Evolutionary conservation across 1,140 invertebrate species (phyloP), one percentile per base, ranked within the genome.

Genomic region (Kradibia gibbosae): DNA sequence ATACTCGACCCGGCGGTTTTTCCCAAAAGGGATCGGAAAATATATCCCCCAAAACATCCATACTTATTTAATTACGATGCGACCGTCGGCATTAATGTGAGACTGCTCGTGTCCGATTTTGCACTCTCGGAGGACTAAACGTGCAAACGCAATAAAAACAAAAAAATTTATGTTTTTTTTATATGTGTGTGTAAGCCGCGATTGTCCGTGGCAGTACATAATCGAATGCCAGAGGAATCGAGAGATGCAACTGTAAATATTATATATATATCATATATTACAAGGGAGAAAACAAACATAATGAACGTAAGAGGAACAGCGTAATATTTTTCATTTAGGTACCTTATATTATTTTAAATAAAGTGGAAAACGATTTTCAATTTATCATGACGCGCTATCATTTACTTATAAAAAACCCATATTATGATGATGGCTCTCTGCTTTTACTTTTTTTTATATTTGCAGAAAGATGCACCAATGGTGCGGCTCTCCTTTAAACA

Each of bases 121-220:
- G 75, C n/a, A 74, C 76, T 82, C 71, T 72, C 81, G 71, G 81
- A 82, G 76, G 81, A 79, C 81, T 74, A 79, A 82, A 82, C 76
- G 76, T 11, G 55, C 13, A 62, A 76, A 62, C 36, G 28, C 22
- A 76, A 81, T 36, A 34, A n/a, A 67, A 74, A 80, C 5, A 39
- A 74, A 70, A 74, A 73, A 60, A n/a, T n/a, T n/a, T n/a, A n/a
- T n/a, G n/a, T n/a, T n/a, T n/a, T n/a, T n/a, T n/a, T n/a, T n/a
- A n/a, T n/a, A n/a, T n/a, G n/a, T n/a, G n/a, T n/a, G n/a, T 53
- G 48, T 73, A 48, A 48, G 62, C 73, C 70, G 73, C 62, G 50
- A 80, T 72, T 39, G 48, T 45, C 70, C 53, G 7, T 48, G 53
- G 34, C 53, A 17, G 31, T 75, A 25, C 42, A 60, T 34, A 22